Base-by-base conservation (phyloP, 2,797 vertebrate species). In the Gallirallus australis region DNA sequence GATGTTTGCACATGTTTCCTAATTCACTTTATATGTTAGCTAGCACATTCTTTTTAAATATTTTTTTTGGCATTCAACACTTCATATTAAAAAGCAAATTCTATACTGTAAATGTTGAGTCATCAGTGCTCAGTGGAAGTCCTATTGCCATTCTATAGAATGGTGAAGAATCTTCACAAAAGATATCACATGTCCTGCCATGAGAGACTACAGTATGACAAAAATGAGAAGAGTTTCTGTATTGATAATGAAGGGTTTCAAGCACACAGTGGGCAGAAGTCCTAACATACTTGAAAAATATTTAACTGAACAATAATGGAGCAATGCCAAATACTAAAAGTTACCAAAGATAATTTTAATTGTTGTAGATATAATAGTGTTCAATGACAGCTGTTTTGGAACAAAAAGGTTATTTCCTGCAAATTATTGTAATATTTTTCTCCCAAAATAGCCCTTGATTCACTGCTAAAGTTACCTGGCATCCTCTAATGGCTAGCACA, bases 231-330 rank as follows among this genome's bases (percentile, higher is more conserved):
- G 95, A 63, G 95, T 94, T 97, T 86, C 89, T 97, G 71, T 86
- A 96, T 83, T 96, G 97, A 97, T 97, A 97, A 98, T 59, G 95
- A 94, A 94, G 88, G 93, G 95, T 83, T 90, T 68, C 90, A 87
- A 96, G 96, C 89, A 97, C 97, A 97, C 89, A 97, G 97, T 97
- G 97, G 98, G 97, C 98, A 98, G 97, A 98, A 98, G 96, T 98
- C 97, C 98, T 98, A 98, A 96, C 95, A 84, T 95, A 98, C 97
- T 98, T 98, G 98, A 98, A 98, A 98, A 98, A 98, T 98, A 97
- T 98, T 98, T 98, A 98, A 98, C 96, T 96, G 97, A 98, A 98
- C 98, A 98, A 98, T 98, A 97, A 98, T 98, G 98, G 98, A 98
- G 83, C 89, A 7, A 50, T 94, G 98, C 98, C 98, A 98, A 95